Conservation (phyloP, 1,140 invertebrate species). For the Formica selysi region DNA sequence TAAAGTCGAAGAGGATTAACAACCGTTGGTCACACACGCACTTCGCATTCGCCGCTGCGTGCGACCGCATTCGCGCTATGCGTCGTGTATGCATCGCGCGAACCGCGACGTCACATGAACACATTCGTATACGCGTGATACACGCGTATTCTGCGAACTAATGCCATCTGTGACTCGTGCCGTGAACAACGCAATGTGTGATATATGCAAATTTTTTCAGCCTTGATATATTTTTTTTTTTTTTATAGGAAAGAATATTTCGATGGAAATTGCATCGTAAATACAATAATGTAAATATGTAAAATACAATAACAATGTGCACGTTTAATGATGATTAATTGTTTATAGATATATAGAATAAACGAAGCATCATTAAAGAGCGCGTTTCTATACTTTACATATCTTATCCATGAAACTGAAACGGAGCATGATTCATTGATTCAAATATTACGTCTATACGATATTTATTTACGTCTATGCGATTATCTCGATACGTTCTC, state of each 20-base stretch:
- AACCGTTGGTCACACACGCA: slow-evolving; percentile 41
- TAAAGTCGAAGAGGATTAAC: slow-evolving; percentile 16
- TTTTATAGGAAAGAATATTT: not conserved
- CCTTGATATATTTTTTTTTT: not conserved
- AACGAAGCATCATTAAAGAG: not conserved
- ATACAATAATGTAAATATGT: too few relatives aligned
- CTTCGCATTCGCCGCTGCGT: not conserved
- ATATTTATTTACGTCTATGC: not conserved
- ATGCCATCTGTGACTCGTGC: slow-evolving; percentile 80
- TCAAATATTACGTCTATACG: not conserved
- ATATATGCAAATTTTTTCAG: not conserved
- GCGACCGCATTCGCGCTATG: slow-evolving; percentile 4
- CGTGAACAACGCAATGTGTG: slow-evolving; percentile 72
- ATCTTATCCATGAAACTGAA: not conserved
- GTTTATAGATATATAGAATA: not conserved
- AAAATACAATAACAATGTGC: not conserved
- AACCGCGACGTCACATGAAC: not conserved
- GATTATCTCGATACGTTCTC: not conserved
- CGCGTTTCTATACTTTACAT: not conserved
- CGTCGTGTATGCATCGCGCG: slow-evolving; percentile 5
- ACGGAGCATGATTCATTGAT: not conserved
- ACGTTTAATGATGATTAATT: not conserved
- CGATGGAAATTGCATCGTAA: not conserved
- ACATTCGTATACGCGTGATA: slow-evolving; percentile 4
- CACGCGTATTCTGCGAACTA: slow-evolving; percentile 76